Conservation (phyloP, 2,113 vertebrate species). For the Paradoxurus hermaphroditus region DNA sequence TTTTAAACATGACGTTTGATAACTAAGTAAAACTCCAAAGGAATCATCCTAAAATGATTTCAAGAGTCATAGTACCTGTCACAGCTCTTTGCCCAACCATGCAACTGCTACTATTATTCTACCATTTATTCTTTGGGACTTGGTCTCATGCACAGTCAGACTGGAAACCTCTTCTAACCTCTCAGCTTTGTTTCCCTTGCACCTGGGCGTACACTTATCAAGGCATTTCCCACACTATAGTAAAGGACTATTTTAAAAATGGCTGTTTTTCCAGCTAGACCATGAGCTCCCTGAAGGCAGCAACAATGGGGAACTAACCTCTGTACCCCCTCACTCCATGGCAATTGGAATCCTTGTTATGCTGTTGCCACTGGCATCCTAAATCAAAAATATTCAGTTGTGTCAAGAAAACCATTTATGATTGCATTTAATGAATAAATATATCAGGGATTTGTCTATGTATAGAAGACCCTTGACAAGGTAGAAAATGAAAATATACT, state of each 20-base stretch:
- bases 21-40: background rate
- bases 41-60: background rate
- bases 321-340: background rate
- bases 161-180: background rate
- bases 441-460: background rate
- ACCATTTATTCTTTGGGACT: background rate
- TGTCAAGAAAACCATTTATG: background rate
- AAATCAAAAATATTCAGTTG: background rate
- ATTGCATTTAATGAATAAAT: background rate
- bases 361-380: background rate
- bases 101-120: background rate
- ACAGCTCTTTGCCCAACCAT: background rate
- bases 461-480: background rate
- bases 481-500: background rate
- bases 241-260: background rate
- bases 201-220: background rate
- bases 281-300: background rate
- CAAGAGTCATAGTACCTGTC: background rate
- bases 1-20: background rate
- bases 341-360: background rate
- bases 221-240: background rate
- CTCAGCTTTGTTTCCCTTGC: background rate
- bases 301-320: background rate
- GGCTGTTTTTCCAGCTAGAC: background rate
- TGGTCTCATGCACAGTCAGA: background rate